Conservation (phyloP, 2,113 vertebrate genomes). For the Lontra canadensis region DNA sequence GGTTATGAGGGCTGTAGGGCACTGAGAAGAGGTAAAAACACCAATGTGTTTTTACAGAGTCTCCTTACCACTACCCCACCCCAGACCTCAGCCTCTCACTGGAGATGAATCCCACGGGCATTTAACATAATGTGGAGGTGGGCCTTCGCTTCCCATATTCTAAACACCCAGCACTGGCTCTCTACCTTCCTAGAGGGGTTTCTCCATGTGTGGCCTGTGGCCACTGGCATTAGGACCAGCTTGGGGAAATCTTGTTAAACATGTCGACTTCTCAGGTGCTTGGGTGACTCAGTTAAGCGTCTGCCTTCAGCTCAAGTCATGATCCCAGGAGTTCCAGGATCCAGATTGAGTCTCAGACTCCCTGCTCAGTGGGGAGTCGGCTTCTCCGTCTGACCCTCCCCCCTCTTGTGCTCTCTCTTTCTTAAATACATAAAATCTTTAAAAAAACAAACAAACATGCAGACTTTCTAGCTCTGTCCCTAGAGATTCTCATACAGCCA, state of each 20-base stretch:
- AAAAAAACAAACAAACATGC: background rate
- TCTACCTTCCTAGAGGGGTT: background rate
- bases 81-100: background rate
- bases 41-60: too few species aligned
- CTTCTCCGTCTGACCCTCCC: background rate
- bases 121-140: background rate
- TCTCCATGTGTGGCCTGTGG: background rate
- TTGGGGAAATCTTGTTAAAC: background rate
- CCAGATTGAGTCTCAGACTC: background rate
- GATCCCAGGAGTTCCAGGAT: background rate
- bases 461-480: background rate
- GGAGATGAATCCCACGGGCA: background rate
- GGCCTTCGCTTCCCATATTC: background rate
- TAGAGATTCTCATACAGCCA: background rate
- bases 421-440: background rate
- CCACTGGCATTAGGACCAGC: background rate
- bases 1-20: background rate
- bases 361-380: background rate
- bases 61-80: background rate
- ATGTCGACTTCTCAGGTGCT: background rate
- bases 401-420: background rate
- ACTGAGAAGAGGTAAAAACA: background rate
- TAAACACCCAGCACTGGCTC: background rate
- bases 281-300: background rate
- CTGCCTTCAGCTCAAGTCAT: background rate